Conservation (phyloP, 2,113 vertebrate species). For the Bucco capensis region DNA sequence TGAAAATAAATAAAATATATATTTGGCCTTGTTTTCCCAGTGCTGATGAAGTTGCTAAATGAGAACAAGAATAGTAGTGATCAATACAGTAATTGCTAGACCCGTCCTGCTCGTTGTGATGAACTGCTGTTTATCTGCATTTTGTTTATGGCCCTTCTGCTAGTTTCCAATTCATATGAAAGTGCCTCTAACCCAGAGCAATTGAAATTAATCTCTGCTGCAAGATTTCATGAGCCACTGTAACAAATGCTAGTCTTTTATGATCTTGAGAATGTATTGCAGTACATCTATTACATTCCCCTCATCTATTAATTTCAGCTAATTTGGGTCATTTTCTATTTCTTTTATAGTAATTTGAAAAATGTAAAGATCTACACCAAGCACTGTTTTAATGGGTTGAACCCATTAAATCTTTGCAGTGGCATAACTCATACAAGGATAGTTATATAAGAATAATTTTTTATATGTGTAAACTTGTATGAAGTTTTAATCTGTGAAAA, state of each 20-base stretch:
- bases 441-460: not conserved
- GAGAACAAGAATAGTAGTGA: not conserved
- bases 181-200: not conserved
- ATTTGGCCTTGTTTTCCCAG: not conserved
- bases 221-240: not conserved
- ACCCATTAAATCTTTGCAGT: not conserved
- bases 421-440: not conserved
- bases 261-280: not conserved
- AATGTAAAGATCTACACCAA: not conserved
- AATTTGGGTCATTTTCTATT: not conserved
- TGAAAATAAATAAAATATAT: not conserved
- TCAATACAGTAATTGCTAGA: not conserved
- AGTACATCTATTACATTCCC: not conserved
- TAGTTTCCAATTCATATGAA: not conserved
- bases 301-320: not conserved
- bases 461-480: not conserved
- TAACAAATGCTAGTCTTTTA: not conserved
- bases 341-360: not conserved
- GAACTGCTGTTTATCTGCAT: slow-evolving; percentile 3
- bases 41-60: slow-evolving; percentile 32
- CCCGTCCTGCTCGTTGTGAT: not conserved
- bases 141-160: not conserved
- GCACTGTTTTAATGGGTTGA: not conserved
- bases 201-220: not conserved
- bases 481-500: not conserved